Percentiles rank a stretch among this genome's conserved stretches.
Evolutionary conservation across 1,140 invertebrate genomes (phyloP).

Genomic region (Panagrolaimus sp.): DNA sequence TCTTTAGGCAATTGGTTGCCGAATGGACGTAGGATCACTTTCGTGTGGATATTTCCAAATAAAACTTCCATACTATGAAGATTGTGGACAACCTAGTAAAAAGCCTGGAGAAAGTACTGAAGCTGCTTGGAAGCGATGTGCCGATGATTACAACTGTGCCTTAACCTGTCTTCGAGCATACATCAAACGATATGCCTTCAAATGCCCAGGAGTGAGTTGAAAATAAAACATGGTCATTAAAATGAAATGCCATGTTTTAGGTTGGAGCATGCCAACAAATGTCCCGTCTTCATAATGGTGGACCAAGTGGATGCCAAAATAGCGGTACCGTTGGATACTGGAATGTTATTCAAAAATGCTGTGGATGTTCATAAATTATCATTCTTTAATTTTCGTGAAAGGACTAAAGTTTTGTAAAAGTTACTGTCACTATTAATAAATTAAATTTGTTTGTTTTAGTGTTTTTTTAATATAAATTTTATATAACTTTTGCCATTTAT

Average conservation of each 20-base stretch:
- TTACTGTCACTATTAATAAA: no score
- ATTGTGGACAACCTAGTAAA: conserved; percentile 48
- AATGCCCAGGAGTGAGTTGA: neutral
- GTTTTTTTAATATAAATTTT: no score
- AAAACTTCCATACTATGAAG: conserved; percentile 54
- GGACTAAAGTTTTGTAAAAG: no score
- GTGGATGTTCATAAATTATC: conserved; percentile 13
- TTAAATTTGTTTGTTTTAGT: no score
- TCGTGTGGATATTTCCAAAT: conserved; percentile 60
- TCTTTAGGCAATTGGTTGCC: conserved; percentile 48
- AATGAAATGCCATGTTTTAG: no score
- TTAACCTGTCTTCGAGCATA: conserved; percentile 48
- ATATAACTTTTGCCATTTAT: no score
- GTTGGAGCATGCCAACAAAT: conserved; percentile 50
- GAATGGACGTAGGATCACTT: conserved; percentile 53
- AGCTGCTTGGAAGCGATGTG: conserved; percentile 50
- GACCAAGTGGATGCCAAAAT: conserved; percentile 53
- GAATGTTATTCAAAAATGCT: conserved; percentile 23
- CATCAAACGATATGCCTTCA: neutral
- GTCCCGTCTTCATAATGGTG: conserved; percentile 59
- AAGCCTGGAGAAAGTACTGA: conserved; percentile 34
- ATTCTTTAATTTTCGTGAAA: neutral
- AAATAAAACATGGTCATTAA: no score
- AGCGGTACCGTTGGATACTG: conserved; percentile 51
- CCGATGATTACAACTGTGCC: conserved; percentile 53